A percentile compares a stretch with the other conserved stretches of the same genome.
Evolutionary conservation across 2,113 vertebrate species (phyloP).

Genomic region (Struthidea cinerea): DNA sequence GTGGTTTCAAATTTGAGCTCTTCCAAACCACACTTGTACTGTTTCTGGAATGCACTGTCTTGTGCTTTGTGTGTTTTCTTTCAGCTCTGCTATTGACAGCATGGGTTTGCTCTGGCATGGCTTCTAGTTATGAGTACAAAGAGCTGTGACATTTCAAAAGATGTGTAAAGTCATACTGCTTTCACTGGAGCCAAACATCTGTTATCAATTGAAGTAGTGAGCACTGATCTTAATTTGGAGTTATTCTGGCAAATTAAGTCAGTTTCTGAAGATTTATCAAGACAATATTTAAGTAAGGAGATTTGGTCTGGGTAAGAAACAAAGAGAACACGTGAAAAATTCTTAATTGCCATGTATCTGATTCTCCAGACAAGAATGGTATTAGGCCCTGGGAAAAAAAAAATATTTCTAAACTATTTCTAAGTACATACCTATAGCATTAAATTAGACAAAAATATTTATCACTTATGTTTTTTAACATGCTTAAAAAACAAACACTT

Average conservation of each 20-base stretch:
- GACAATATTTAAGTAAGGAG: background rate
- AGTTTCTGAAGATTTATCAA: constrained; percentile 11
- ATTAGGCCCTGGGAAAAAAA: background rate
- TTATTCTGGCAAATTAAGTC: constrained; percentile 16
- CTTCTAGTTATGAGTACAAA: constrained; percentile 28
- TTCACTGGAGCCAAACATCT: constrained; percentile 38
- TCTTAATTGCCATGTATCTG: background rate
- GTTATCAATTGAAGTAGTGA: constrained; percentile 13
- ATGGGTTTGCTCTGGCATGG: constrained; percentile 15
- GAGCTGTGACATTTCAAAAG: constrained; percentile 47
- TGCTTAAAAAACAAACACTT: background rate
- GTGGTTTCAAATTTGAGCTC: background rate
- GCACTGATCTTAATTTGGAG: constrained; percentile 23
- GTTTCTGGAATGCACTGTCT: constrained; percentile 2
- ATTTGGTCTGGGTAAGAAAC: background rate
- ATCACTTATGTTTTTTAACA: background rate
- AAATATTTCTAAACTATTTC: background rate
- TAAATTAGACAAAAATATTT: background rate
- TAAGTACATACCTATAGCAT: background rate
- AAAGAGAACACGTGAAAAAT: background rate
- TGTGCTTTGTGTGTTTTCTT: constrained; percentile 16
- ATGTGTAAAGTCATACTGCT: constrained; percentile 1
- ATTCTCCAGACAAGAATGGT: background rate
- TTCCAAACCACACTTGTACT: background rate
- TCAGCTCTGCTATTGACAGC: constrained; percentile 21